These are phyloP conservation scores for Zeuzera pyrina DNA, from an alignment of 2,888 invertebrate genomes.

Conservation along the genomic window DNA sequence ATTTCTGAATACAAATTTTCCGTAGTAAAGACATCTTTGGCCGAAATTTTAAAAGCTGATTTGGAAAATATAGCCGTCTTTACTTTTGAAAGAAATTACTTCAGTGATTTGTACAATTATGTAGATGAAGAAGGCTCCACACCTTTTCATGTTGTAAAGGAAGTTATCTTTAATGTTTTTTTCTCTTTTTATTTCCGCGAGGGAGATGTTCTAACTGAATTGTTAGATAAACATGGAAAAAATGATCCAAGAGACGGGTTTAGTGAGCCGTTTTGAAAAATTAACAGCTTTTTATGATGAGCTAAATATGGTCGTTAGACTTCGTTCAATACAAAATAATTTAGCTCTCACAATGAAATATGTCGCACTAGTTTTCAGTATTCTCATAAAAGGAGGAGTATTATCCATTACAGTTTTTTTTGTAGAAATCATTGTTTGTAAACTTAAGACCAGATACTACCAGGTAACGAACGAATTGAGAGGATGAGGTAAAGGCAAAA, in stretches of 20 bases:
- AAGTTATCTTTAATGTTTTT: not conserved
- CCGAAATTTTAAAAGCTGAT: not conserved
- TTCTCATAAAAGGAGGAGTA: too few species aligned
- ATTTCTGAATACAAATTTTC: not conserved
- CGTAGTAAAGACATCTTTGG: not conserved
- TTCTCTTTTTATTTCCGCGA: slow-evolving; percentile 1
- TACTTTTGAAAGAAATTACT: not conserved
- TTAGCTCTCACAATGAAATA: too few species aligned
- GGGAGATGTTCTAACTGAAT: not conserved
- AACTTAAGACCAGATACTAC: too few species aligned
- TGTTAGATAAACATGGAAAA: not conserved
- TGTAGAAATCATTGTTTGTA: too few species aligned
- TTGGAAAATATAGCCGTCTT: not conserved
- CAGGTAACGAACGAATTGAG: too few species aligned
- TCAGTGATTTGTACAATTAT: not conserved
- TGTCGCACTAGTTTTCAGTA: too few species aligned
- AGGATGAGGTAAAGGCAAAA: too few species aligned
- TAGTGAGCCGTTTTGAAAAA: not conserved
- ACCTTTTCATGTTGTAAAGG: slow-evolving; percentile 1
- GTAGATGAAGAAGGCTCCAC: not conserved
- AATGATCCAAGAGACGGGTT: not conserved
- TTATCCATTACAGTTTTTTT: too few species aligned
- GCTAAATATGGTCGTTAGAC: not conserved
- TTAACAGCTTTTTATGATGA: not conserved
- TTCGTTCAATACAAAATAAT: too few species aligned